These are phyloP conservation scores for Sipha flava DNA, from an alignment of 1,140 invertebrate species.

Conservation along the genomic window DNA sequence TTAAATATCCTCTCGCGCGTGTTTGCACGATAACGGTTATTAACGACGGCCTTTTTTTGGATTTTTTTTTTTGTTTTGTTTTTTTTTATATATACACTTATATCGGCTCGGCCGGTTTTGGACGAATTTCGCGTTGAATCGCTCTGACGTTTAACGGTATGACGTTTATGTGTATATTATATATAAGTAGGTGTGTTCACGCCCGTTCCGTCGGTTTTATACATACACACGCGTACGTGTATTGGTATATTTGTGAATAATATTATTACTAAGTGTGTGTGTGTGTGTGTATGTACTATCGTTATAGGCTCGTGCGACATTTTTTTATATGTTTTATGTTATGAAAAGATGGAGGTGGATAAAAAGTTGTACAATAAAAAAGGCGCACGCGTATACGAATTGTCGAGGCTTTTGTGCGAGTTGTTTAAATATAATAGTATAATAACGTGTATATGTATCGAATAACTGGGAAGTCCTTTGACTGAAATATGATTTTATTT, in stretches of 20 bases:
- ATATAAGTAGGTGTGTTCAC: not conserved
- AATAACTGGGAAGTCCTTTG: slow-evolving; percentile 6
- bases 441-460: not conserved
- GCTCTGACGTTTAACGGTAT: slow-evolving; percentile 5
- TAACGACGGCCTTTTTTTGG: not conserved
- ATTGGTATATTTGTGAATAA: no score
- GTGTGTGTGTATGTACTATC: no score
- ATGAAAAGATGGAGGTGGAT: no score
- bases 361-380: no score
- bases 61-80: not conserved
- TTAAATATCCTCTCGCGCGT: no score
- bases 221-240: not conserved
- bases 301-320: no score
- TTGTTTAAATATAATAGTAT: not conserved
- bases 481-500: not conserved
- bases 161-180: not conserved
- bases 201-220: not conserved
- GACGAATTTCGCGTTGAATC: not conserved
- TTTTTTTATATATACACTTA: not conserved
- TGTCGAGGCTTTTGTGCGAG: not conserved
- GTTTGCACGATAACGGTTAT: not conserved
- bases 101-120: not conserved
- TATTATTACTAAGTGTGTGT: no score
- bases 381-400: not conserved
- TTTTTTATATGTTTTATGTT: no score